These are phyloP conservation scores for Tiphia femorata DNA, from an alignment of 2,888 invertebrate genomes.

Conservation along the genomic window DNA sequence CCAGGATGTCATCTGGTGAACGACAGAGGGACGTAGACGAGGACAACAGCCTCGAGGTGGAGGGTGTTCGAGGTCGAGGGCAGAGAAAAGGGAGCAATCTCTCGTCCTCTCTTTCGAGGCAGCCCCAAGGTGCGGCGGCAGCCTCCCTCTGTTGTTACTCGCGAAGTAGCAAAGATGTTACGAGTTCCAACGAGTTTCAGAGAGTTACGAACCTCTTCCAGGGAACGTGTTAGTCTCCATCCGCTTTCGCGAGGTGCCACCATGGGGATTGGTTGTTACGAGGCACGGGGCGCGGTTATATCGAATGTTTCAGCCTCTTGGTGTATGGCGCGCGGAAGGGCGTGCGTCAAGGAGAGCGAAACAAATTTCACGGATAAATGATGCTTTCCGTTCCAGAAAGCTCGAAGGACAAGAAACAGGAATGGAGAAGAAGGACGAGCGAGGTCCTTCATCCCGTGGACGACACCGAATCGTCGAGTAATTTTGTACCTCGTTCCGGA, in stretches of 20 bases:
- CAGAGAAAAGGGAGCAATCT: not conserved
- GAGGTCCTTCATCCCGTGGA: too few relatives aligned
- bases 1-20: not conserved
- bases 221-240: constrained; percentile 35
- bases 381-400: too few relatives aligned
- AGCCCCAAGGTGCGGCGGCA: not conserved
- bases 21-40: not conserved
- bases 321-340: too few relatives aligned
- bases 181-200: constrained; percentile 50
- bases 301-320: constrained; percentile 1
- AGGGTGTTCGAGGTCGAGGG: not conserved
- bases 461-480: too few relatives aligned
- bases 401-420: too few relatives aligned
- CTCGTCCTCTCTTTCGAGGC: constrained; percentile 3
- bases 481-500: too few relatives aligned
- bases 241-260: constrained; percentile 33
- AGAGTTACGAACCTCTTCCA: constrained; percentile 42
- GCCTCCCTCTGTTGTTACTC: constrained; percentile 39
- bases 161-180: constrained; percentile 48
- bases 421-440: too few relatives aligned
- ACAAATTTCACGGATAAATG: too few relatives aligned
- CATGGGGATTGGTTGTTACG: constrained; percentile 45
- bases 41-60: not conserved
- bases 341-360: not conserved
- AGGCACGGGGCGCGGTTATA: constrained; percentile 35